Evolutionary conservation across 2,888 invertebrate genomes (phyloP).

Genomic region (Netelia virgata): DNA sequence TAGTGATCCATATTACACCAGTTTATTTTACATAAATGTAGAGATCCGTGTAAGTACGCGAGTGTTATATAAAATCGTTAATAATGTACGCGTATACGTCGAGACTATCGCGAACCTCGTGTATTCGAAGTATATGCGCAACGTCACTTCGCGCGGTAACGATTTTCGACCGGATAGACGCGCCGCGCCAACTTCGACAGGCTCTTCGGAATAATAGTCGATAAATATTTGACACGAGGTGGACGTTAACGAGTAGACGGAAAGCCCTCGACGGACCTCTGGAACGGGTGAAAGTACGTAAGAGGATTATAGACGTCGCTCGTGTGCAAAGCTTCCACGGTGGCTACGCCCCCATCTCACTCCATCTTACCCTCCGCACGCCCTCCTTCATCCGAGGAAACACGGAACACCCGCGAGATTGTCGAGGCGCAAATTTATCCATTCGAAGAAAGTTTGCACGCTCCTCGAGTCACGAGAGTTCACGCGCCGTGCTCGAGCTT

Average conservation of each 20-base stretch:
- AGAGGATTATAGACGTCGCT: constrained; percentile 63
- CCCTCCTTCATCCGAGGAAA: constrained; percentile 13
- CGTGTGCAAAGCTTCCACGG: constrained; percentile 41
- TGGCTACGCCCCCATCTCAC: neutral
- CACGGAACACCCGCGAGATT: constrained; percentile 24
- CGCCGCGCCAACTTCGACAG: constrained; percentile 5
- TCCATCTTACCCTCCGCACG: neutral
- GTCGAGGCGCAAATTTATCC: constrained; percentile 25
- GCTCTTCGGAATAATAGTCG: constrained; percentile 65
- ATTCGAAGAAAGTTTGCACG: neutral
- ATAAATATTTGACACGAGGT: constrained; percentile 64
- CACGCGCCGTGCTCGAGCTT: constrained; percentile 25
- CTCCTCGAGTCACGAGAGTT: constrained; percentile 14
- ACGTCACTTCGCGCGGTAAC: constrained; percentile 7
- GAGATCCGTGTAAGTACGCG: too few species aligned
- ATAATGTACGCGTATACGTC: neutral
- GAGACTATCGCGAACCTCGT: neutral
- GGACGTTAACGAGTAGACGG: constrained; percentile 61
- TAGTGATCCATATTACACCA: too few species aligned
- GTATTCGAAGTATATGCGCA: neutral
- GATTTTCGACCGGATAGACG: constrained; percentile 23
- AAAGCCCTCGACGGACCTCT: constrained; percentile 50
- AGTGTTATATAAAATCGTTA: too few species aligned
- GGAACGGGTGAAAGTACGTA: constrained; percentile 57
- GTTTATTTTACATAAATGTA: too few species aligned